Evolutionary conservation across 2,113 vertebrate species (phyloP).

Genomic region (Nerophis lumbriciformis): DNA sequence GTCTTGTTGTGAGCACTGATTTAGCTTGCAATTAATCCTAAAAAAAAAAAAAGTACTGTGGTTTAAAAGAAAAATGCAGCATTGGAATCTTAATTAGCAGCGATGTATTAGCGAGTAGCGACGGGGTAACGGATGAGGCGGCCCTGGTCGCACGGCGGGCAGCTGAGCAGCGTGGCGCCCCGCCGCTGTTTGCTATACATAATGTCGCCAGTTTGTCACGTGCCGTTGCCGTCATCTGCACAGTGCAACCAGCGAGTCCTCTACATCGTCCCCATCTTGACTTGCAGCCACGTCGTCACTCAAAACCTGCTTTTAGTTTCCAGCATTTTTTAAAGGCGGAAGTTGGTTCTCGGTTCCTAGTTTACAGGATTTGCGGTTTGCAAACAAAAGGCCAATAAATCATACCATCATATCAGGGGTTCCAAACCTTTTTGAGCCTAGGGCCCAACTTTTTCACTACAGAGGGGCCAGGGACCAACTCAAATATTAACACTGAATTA

Average conservation of each 20-base stretch:
- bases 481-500: too few relatives aligned
- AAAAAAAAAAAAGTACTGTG: constrained; percentile 27
- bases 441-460: too few relatives aligned
- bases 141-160: constrained; percentile 64
- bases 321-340: too few relatives aligned
- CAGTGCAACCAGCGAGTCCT: constrained; percentile 38
- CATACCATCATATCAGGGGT: constrained; percentile 10
- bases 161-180: constrained; percentile 59
- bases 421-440: too few relatives aligned
- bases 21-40: constrained; percentile 65
- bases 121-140: constrained; percentile 71
- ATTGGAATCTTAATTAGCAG: constrained; percentile 69
- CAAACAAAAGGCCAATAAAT: constrained; percentile 50
- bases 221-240: constrained; percentile 63
- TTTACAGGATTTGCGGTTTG: constrained; percentile 21
- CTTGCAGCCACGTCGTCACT: constrained; percentile 22
- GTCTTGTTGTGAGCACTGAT: constrained; percentile 48
- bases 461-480: too few relatives aligned
- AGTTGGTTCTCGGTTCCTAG: background rate
- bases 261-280: constrained; percentile 36
- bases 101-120: constrained; percentile 62
- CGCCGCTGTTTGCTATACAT: constrained; percentile 63
- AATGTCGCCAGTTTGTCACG: constrained; percentile 63
- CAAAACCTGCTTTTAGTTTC: too few relatives aligned
- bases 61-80: constrained; percentile 70